Evolutionary conservation across 2,113 vertebrate species (phyloP), one percentile per base, ranked within the genome.

Genomic region (Nycticryphes semicollaris): DNA sequence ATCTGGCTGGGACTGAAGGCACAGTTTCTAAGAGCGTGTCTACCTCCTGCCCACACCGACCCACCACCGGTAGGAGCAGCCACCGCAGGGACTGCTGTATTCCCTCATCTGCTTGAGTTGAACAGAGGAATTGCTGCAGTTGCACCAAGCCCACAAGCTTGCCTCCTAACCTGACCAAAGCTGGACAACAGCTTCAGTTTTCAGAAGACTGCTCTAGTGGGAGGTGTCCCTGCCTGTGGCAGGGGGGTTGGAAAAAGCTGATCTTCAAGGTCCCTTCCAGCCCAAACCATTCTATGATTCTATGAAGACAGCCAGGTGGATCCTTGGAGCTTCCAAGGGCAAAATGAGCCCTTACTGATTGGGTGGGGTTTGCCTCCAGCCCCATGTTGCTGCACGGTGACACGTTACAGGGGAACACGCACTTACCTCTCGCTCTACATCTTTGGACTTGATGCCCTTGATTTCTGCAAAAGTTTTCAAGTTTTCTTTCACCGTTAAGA

Each of bases 401-500:
- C n/a, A 54, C 1, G 0, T 64, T 50, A 6, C 60, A 63, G n/a
- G 15, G 27, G 14, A 68, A 18, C 33, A 27, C 8, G 2, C 15
- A 3, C 94, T 81, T 66, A 97, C 97, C 96, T 97, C 97, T 45
- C 9, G 45, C 6, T 99, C 96, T 11, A 98, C 96, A 60, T 99
- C 97, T 3, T 90, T 96, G 5, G 97, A 64, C 13, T 93, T 96
- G 96, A 99, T 99, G 60, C 99, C 99, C 94, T 99, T 99, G 92
- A 99, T 98, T 86, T 98, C 98, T 2, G 99, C 99, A 48, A 99
- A 99, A 3, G 99, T 98, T 89, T 89, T 96, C 72, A 99, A 97
- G 92, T 99, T 99, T 90, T 99, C 99, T 97, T 98, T 98, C 95
- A 99, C 98, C 0, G 99, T 99, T 74, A 99, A 95, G 82, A 99